Evolutionary conservation across 2,113 vertebrate genomes (phyloP).

Genomic region (Porphyrio hochstetteri): DNA sequence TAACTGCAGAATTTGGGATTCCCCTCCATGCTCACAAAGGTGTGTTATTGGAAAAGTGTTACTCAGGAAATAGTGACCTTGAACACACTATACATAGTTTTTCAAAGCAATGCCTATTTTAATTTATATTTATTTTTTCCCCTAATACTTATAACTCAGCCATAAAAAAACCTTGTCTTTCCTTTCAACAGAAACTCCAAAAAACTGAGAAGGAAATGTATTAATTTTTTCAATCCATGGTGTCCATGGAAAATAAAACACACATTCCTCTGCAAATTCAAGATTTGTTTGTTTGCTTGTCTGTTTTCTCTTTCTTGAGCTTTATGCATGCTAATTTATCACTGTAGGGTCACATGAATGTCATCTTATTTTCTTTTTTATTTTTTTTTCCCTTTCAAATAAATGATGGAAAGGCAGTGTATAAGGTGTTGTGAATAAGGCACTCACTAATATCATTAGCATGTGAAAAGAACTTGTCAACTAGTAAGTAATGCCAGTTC

Average conservation of each 20-base stretch:
- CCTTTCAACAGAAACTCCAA: neutral
- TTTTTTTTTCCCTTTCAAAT: neutral
- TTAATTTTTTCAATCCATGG: neutral
- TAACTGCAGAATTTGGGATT: neutral
- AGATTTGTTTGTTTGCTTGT: neutral
- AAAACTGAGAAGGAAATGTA: neutral
- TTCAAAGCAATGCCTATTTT: neutral
- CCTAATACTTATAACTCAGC: neutral
- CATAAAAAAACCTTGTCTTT: rapidly evolving
- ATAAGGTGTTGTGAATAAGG: neutral
- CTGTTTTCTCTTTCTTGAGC: neutral
- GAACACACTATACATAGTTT: neutral
- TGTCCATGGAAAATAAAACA: neutral
- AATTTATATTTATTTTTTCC: neutral
- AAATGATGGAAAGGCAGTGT: neutral
- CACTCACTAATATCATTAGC: neutral
- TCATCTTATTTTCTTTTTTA: neutral
- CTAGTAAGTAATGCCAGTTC: neutral
- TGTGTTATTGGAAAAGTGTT: neutral
- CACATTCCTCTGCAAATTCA: neutral
- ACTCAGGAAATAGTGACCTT: neutral
- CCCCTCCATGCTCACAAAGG: neutral
- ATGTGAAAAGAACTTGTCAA: neutral
- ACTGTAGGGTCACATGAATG: neutral
- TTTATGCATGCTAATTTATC: neutral